These are phyloP conservation scores for Eurosta solidaginis DNA, from an alignment of 1,140 invertebrate genomes.

Conservation along the genomic window DNA sequence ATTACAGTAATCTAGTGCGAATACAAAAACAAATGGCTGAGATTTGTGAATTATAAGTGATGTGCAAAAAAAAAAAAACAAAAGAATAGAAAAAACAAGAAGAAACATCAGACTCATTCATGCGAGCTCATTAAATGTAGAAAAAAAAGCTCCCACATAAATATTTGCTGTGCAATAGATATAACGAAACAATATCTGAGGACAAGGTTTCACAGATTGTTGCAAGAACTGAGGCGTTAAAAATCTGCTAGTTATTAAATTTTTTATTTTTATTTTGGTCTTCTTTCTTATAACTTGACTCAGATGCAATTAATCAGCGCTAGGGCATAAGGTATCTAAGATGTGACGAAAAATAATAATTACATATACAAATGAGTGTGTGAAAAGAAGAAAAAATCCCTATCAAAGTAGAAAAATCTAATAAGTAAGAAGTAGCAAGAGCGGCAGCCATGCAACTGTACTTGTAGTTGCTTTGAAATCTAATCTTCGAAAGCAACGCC, in stretches of 20 bases:
- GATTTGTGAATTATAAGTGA: background rate
- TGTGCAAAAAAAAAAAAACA: background rate
- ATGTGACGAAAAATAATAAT: background rate
- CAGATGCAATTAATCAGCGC: slow-evolving; percentile 16
- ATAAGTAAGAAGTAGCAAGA: background rate
- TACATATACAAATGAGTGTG: background rate
- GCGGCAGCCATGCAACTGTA: slow-evolving; percentile 17
- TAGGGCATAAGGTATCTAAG: slow-evolving; percentile 13
- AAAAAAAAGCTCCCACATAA: slow-evolving; percentile 17
- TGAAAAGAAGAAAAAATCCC: background rate
- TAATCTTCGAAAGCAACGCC: slow-evolving; percentile 15
- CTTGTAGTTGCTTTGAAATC: slow-evolving; percentile 17
- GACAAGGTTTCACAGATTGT: slow-evolving; percentile 7
- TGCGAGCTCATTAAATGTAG: slow-evolving; percentile 1
- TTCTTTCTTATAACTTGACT: background rate
- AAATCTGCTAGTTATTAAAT: background rate
- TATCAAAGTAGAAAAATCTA: slow-evolving; percentile 20
- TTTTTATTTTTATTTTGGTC: background rate
- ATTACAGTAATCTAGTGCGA: background rate
- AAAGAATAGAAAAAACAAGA: too few species aligned
- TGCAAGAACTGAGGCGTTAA: slow-evolving; percentile 20
- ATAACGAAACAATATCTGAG: background rate
- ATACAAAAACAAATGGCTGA: background rate
- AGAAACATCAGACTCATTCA: too few species aligned
- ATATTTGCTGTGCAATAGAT: background rate